Base-by-base conservation (phyloP, 2,113 vertebrate genomes). In the Thymallus thymallus region DNA sequence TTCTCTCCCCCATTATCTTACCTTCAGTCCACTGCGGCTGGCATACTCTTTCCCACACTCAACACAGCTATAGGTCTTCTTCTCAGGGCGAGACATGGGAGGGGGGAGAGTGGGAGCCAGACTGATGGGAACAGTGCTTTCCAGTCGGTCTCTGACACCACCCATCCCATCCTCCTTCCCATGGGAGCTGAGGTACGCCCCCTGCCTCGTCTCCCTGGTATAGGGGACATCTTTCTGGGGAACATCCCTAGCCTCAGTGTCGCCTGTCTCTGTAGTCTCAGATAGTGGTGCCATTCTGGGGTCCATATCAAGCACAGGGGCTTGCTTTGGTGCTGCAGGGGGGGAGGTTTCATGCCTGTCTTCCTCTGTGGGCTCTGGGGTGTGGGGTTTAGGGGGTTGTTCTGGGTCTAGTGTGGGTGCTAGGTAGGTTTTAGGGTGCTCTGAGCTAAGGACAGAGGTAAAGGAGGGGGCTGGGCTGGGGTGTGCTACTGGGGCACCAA, bases 41-140 rank as follows among this genome's bases (percentile, higher is more conserved):
- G 92, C 92, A 10, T 93, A 93, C 76, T 92, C 92, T 78, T 93
- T 93, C 73, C 92, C 92, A 83, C 92, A 93, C 74, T 93, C 92
- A 4, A 92, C 90, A 79, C 92, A 93, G 82, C 89, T 85, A 62
- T 93, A 93, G n/a, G 89, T 93, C 82, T 93, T 93, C 81, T 92
- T 93, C 78, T 93, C 92, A 13, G 92, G 90, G 41, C 91, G 92
- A 46, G 90, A 84, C 76, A 88, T 81, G 0, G 92, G 90, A 61
- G 90, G 91, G 22, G 91, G 92, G 51, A 93, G 89, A 20, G 89
- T 87, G 72, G 91, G 91, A 58, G 90, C 86, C 3, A 92, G 80
- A 60, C 75, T 90, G 22, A 91, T 88, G 55, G 90, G 83, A 10
- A 82, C 75, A 64, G 86, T 81, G 71, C 81, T 9, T 62, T 91